Percentiles rank a stretch among this genome's conserved stretches.
Conservation (phyloP, 2,888 invertebrate species). For the Brachycybe producta region DNA sequence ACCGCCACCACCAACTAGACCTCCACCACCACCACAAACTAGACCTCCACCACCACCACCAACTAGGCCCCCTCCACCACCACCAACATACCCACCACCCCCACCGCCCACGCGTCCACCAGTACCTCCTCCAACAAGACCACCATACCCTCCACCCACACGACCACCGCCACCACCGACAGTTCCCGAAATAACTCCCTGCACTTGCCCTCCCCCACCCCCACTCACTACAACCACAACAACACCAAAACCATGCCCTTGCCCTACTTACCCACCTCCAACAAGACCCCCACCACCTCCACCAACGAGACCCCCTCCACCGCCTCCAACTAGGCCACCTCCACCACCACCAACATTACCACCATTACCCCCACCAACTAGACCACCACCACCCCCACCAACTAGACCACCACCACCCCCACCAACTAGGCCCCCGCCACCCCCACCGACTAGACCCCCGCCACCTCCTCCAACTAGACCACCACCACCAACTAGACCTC, state of each 20-base stretch:
- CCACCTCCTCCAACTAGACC: conserved; percentile 9
- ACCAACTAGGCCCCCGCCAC: no score
- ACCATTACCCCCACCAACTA: conserved; percentile 15
- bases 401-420: not conserved
- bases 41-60: conserved; percentile 1
- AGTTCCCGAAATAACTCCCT: not conserved
- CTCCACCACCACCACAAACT: conserved; percentile 14
- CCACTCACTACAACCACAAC: conserved; percentile 3
- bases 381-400: not conserved
- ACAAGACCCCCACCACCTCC: conserved; percentile 13
- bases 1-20: conserved; percentile 8
- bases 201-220: not conserved
- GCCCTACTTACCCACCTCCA: conserved; percentile 3
- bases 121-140: not conserved
- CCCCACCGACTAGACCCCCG: not conserved
- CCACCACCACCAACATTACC: conserved; percentile 6
- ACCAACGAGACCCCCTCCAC: conserved; percentile 7
- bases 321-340: not conserved
- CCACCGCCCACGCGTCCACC: not conserved
- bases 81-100: not conserved
- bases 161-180: conserved; percentile 18
- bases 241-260: no score
- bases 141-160: no score
- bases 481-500: conserved; percentile 13
- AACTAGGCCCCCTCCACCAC: not conserved